Percentiles rank a stretch among this genome's conserved stretches.
Conservation (phyloP, 35 echinoderm and acorn worm genomes). For the Lytechinus pictus region DNA sequence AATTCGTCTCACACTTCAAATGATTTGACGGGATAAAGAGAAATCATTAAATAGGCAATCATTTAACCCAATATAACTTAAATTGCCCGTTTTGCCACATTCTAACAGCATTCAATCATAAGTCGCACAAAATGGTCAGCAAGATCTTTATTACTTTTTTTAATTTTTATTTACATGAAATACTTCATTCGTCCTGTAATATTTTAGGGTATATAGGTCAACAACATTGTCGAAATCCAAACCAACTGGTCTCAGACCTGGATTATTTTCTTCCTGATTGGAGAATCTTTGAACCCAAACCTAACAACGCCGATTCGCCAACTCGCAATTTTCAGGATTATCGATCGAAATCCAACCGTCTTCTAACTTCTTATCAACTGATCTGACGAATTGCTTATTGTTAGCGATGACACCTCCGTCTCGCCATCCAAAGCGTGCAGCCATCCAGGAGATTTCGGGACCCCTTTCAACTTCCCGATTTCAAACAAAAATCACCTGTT, state of each 20-base stretch:
- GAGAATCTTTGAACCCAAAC: neutral
- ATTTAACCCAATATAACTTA: no score
- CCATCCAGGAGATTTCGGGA: neutral
- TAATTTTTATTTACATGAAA: no score
- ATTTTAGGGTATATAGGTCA: no score
- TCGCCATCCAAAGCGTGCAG: neutral
- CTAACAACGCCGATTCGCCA: neutral
- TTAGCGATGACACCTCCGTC: neutral
- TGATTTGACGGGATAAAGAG: no score
- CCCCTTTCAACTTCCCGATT: constrained; percentile 2
- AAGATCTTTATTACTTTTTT: no score
- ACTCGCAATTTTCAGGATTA: neutral
- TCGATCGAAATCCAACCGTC: neutral
- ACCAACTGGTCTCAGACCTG: neutral
- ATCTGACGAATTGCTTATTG: neutral
- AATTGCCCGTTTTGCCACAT: no score
- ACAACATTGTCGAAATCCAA: neutral
- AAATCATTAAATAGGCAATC: no score
- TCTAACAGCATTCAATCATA: no score
- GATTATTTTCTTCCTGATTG: neutral
- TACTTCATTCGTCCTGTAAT: no score
- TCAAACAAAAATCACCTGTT: constrained; percentile 1
- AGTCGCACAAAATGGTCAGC: no score
- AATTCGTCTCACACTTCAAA: no score
- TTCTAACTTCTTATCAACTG: neutral